Conservation (phyloP, 2,797 vertebrate species). For the Centropyge bicolor region DNA sequence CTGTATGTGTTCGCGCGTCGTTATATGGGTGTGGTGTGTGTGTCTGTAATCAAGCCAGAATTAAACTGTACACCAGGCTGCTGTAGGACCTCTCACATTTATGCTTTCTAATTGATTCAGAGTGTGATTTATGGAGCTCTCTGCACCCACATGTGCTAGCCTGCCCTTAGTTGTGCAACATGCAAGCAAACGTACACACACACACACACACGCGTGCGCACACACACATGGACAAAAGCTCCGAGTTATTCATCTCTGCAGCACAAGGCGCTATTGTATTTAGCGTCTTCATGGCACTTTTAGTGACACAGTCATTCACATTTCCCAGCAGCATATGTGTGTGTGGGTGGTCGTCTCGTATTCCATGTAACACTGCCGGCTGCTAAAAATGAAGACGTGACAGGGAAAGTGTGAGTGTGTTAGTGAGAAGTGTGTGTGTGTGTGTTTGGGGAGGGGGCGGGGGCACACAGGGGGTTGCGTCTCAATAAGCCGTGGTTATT, state of each 20-base stretch:
- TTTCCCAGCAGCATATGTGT: constrained; percentile 71
- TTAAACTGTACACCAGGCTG: constrained; percentile 45
- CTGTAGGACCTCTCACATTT: constrained; percentile 62
- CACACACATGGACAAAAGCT: constrained; percentile 12
- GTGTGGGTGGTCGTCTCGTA: constrained; percentile 75
- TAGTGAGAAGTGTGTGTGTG: constrained; percentile 56
- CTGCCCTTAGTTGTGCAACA: constrained; percentile 50
- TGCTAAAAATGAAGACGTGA: constrained; percentile 84
- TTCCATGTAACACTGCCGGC: constrained; percentile 71
- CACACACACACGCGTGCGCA: background rate
- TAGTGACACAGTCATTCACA: constrained; percentile 74
- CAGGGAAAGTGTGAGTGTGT: constrained; percentile 78
- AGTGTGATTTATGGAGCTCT: constrained; percentile 63
- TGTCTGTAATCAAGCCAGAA: constrained; percentile 47
- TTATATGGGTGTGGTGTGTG: constrained; percentile 60
- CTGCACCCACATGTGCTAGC: constrained; percentile 42
- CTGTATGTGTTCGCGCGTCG: constrained; percentile 20
- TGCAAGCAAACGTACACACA: constrained; percentile 6
- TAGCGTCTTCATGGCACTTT: constrained; percentile 62
- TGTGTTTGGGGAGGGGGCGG: background rate
- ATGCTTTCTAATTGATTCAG: constrained; percentile 66
- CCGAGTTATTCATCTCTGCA: constrained; percentile 61
- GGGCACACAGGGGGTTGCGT: constrained; percentile 17
- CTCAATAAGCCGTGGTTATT: constrained; percentile 36
- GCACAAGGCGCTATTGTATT: constrained; percentile 74